phyloP scores from a whole-genome alignment of 2,888 invertebrate genomes.

The Oxyscelio sp. region DNA sequence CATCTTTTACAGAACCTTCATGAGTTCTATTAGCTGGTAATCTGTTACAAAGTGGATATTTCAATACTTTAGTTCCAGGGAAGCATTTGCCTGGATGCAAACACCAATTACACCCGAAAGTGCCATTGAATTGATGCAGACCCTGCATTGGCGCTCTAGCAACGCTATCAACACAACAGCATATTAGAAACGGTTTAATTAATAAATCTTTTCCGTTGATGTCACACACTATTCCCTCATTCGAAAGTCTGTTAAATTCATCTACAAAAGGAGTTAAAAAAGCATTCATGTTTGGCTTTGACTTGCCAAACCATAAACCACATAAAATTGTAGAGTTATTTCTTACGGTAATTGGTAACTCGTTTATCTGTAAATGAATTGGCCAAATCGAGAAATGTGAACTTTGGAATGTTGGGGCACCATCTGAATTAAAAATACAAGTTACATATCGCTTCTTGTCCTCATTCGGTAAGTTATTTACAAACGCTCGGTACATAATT shows the following conservation, averaged over 20 bases:
- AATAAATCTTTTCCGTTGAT: not conserved
- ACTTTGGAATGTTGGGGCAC: no score
- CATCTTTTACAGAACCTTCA: not conserved
- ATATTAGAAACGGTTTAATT: not conserved
- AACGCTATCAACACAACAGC: conserved; percentile 6
- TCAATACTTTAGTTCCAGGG: not conserved
- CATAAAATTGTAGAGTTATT: not conserved
- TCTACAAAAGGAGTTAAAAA: no score
- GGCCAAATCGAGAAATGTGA: not conserved
- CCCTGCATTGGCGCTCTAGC: conserved; percentile 7
- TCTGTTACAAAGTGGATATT: not conserved
- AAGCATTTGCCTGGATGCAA: conserved; percentile 3
- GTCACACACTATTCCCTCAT: not conserved
- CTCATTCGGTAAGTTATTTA: conserved; percentile 1
- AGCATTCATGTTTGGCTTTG: not conserved
- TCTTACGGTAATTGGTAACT: conserved; percentile 1
- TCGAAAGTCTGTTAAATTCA: not conserved
- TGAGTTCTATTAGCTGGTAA: not conserved
- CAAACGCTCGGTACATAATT: not conserved
- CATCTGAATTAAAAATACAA: conserved; percentile 18
- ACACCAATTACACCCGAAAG: conserved; percentile 7
- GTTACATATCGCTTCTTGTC: conserved; percentile 19
- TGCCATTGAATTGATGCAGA: conserved; percentile 8
- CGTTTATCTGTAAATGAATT: not conserved
- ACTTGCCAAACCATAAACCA: no score